phyloP scores from a whole-genome alignment of 2,113 vertebrate species.

The Fregata magnificens region DNA sequence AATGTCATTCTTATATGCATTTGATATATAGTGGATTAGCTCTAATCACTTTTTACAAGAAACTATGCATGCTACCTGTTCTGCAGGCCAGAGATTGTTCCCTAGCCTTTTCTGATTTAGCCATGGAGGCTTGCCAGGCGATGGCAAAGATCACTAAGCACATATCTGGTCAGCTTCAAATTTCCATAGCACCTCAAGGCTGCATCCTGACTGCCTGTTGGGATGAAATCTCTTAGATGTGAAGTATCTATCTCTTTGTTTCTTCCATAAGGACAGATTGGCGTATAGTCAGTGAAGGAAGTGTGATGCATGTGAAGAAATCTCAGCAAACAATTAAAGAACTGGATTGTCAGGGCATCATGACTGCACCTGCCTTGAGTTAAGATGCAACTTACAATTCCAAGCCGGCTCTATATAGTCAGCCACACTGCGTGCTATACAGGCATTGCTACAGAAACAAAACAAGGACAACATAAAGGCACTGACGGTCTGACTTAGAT shows the following conservation, averaged over 20 bases:
- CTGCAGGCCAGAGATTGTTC: neutral
- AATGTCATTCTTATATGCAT: neutral
- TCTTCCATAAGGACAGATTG: neutral
- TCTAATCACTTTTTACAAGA: neutral
- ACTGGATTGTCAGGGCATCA: neutral
- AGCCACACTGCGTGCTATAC: neutral
- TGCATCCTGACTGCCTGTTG: neutral
- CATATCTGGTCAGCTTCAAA: neutral
- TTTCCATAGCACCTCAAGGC: neutral
- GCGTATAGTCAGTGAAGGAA: neutral
- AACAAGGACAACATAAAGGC: neutral
- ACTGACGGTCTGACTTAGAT: neutral
- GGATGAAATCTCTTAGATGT: neutral
- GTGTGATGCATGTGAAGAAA: neutral
- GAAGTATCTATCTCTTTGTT: neutral
- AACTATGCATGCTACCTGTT: neutral
- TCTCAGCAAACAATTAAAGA: accelerated
- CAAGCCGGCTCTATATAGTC: neutral
- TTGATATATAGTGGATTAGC: neutral
- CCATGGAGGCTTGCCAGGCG: neutral
- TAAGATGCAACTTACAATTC: neutral
- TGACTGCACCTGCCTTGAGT: neutral
- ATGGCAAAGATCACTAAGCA: neutral
- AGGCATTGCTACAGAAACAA: neutral
- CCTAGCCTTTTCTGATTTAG: neutral